Conservation (phyloP, 2,113 vertebrate species). For the Gymnobelideus leadbeateri region DNA sequence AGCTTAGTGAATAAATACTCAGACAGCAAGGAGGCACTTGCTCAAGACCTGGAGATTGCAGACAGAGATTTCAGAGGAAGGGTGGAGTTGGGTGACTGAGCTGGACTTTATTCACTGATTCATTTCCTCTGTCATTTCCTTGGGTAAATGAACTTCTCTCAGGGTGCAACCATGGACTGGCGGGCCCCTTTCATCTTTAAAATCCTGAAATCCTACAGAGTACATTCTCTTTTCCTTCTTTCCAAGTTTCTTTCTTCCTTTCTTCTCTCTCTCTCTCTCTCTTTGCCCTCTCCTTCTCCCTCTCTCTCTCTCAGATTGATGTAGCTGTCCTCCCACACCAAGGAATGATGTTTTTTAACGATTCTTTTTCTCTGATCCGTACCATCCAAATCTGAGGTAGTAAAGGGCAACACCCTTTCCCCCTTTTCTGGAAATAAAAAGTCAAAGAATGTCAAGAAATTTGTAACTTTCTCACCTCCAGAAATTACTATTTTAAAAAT, state of each 20-base stretch:
- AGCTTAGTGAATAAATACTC: not conserved
- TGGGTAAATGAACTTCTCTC: not conserved
- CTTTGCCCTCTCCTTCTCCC: not conserved
- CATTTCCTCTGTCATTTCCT: constrained; percentile 8
- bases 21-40: not conserved
- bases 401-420: not conserved
- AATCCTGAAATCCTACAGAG: not conserved
- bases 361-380: not conserved
- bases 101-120: constrained; percentile 4
- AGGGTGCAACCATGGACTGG: not conserved
- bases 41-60: constrained; percentile 7
- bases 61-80: constrained; percentile 3
- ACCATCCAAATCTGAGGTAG: not conserved
- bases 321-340: not conserved
- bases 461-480: not conserved
- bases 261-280: not conserved
- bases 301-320: not conserved
- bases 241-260: not conserved
- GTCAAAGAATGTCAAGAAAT: not conserved
- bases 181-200: not conserved
- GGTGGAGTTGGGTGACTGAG: not conserved
- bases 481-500: not conserved
- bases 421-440: not conserved
- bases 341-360: not conserved
- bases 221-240: not conserved